Conservation (phyloP, 2,888 invertebrate species). For the Amphipyra berbera region DNA sequence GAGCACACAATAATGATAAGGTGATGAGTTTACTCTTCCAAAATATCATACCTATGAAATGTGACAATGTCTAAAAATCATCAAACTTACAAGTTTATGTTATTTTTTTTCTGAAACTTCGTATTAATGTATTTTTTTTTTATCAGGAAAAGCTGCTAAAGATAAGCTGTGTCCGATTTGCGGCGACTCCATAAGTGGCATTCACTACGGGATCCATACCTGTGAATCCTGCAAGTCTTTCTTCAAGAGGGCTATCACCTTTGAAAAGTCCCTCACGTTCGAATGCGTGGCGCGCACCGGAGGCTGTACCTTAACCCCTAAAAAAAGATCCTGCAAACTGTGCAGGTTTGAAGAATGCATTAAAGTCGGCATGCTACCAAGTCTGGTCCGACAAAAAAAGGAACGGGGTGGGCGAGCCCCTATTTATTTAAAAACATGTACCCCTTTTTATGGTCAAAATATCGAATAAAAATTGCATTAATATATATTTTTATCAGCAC, state of each 20-base stretch:
- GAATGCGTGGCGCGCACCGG: constrained; percentile 32
- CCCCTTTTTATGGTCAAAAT: not conserved
- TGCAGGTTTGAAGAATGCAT: constrained; percentile 71
- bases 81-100: no score
- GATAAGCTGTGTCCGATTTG: constrained; percentile 66
- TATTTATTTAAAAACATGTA: constrained; percentile 22
- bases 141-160: not conserved
- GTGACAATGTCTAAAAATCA: no score
- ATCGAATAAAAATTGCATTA: no score
- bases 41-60: no score
- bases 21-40: no score
- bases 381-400: constrained; percentile 50
- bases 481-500: no score
- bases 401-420: constrained; percentile 42
- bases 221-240: constrained; percentile 76
- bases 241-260: constrained; percentile 67
- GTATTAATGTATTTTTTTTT: constrained; percentile 6
- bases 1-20: no score
- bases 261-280: constrained; percentile 41
- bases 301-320: constrained; percentile 44
- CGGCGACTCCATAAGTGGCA: constrained; percentile 63
- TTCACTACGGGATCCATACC: constrained; percentile 69
- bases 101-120: not conserved
- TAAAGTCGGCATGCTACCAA: constrained; percentile 65
- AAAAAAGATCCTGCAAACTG: constrained; percentile 56